phyloP scores from a whole-genome alignment of 2,797 vertebrate genomes.

The Petrocephalus sullivani region DNA sequence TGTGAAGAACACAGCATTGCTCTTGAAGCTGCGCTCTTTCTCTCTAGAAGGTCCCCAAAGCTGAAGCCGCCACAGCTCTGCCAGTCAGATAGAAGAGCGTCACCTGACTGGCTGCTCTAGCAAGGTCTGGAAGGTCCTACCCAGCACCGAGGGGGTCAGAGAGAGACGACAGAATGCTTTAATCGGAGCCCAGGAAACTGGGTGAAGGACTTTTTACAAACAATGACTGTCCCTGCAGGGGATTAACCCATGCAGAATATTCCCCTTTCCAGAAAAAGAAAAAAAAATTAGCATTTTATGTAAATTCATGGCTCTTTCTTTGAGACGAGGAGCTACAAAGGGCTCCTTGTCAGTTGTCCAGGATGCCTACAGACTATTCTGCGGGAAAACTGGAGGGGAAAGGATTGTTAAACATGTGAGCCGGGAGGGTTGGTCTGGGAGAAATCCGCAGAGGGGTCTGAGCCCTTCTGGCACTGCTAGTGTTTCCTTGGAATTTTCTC shows the following conservation, averaged over 20 bases:
- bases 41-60: neutral
- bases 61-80: neutral
- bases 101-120: neutral
- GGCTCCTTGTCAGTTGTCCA: neutral
- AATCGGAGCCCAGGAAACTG: neutral
- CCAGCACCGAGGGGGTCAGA: neutral
- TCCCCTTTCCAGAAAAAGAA: conserved; percentile 8
- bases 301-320: neutral
- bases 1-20: neutral
- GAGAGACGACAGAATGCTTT: neutral
- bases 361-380: neutral
- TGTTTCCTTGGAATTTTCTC: neutral
- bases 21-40: neutral
- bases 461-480: neutral
- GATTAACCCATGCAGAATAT: conserved; percentile 11
- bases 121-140: neutral
- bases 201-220: neutral
- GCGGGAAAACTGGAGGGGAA: no score
- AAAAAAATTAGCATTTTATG: conserved; percentile 10
- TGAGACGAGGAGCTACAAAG: conserved; percentile 2
- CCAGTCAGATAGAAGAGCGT: neutral
- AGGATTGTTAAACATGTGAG: neutral
- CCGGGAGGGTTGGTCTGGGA: neutral
- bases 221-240: neutral
- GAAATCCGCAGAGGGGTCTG: neutral